Base-by-base conservation (phyloP, 2,888 invertebrate genomes). In the Netelia melanura region DNA sequence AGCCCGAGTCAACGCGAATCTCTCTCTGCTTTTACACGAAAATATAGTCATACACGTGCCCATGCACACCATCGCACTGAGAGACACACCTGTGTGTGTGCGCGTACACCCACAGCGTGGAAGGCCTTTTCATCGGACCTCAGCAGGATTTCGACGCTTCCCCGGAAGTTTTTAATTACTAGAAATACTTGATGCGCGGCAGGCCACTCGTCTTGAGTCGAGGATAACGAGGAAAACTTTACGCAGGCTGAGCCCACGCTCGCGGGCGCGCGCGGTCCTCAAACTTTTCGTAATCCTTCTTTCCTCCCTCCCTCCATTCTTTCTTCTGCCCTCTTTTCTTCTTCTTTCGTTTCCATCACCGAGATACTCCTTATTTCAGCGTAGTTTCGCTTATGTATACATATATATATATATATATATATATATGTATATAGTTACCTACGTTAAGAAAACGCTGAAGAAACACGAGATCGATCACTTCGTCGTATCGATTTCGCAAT, bases 161-260 rank as follows among this genome's bases (percentile, higher is more conserved):
- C 64, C 81, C 74, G 79, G 84, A 87, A 87, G 86, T 86, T 87
- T 87, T 87, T 87, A 87, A 87, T 87, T 87, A 87, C 86, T 84
- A 86, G 84, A 87, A 87, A 87, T 87, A 86, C 86, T 87, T 86
- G 85, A 87, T 87, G 86, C 85, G 77, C 84, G 77, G 85, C 84
- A 82, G 85, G 82, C 85, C 85, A 84, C 85, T 86, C 86, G 81
- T 87, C 81, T 83, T 87, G 84, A 87, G 84, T 84, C 86, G 81
- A 81, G 83, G 81, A 85, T 87, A 87, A 87, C 86, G 84, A 86
- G 85, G 85, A 85, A 83, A 86, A 86, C 81, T 86, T 86, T 86
- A 81, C 83, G 71, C 83, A 79, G 81, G 79, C 83, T 71, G 81
- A 21, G 17, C 65, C 25, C 79, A 23, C 77, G 56, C 78, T 30